Conservation (phyloP, 2,888 invertebrate species). For the Crocallis elinguaria region DNA sequence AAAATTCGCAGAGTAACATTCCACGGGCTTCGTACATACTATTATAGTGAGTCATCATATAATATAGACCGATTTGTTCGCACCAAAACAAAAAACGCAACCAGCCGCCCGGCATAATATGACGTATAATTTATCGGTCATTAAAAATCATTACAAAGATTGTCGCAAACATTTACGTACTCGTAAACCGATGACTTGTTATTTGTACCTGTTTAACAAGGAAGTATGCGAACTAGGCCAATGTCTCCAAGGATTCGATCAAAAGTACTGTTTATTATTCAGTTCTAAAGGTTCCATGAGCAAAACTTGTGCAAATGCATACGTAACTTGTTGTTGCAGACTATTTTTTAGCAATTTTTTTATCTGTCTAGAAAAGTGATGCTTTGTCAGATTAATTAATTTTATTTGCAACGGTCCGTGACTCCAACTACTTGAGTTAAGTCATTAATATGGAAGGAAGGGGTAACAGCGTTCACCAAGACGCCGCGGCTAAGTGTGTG, state of each 20-base stretch:
- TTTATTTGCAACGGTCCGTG: too few relatives aligned
- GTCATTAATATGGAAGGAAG: too few relatives aligned
- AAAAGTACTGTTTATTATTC: background rate
- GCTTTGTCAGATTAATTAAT: too few relatives aligned
- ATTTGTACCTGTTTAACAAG: conserved; percentile 14
- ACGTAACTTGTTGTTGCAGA: background rate
- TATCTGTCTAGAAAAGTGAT: too few relatives aligned
- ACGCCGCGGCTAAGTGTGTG: too few relatives aligned
- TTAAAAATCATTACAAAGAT: conserved; percentile 3
- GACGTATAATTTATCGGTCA: conserved; percentile 6
- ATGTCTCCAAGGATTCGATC: conserved; percentile 20
- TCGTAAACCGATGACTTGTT: conserved; percentile 3
- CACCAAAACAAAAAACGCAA: background rate
- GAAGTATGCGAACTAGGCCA: conserved; percentile 29
- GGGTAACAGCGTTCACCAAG: too few relatives aligned
- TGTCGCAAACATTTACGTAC: background rate
- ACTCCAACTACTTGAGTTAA: too few relatives aligned
- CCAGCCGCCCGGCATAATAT: background rate
- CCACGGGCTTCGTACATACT: too few relatives aligned
- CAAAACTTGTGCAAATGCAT: background rate
- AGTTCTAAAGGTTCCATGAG: background rate
- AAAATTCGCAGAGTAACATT: too few relatives aligned
- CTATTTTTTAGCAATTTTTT: background rate
- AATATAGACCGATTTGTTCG: background rate
- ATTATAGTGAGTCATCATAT: background rate